Percentiles rank a stretch among this genome's conserved stretches.
Evolutionary conservation across 2,113 vertebrate genomes (phyloP).

Genomic region (Trochalopteron elliotii): DNA sequence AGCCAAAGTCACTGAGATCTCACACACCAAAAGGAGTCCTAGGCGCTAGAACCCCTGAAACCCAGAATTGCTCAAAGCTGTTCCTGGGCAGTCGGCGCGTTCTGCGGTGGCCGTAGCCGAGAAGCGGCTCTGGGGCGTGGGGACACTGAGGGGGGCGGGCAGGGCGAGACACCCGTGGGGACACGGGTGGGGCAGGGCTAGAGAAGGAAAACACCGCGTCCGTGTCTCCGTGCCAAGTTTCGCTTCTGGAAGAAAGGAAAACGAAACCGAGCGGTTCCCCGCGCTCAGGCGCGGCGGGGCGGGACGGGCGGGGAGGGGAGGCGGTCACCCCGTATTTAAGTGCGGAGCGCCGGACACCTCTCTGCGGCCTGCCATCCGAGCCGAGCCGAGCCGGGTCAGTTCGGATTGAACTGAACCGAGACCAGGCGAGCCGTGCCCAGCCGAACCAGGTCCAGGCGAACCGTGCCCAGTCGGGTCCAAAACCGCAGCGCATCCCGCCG

Average conservation of each 20-base stretch:
- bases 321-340: neutral
- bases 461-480: neutral
- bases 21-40: neutral
- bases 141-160: neutral
- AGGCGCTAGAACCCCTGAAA: too few relatives aligned
- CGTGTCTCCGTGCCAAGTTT: neutral
- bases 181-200: accelerated
- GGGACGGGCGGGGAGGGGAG: neutral
- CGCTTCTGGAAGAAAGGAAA: neutral
- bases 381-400: neutral
- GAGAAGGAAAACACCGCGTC: neutral
- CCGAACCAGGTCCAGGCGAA: neutral
- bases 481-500: neutral
- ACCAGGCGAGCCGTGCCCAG: neutral
- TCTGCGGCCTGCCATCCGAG: neutral
- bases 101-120: neutral
- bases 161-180: accelerated
- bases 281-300: too few relatives aligned
- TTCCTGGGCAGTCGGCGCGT: accelerated
- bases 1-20: neutral
- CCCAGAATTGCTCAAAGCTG: too few relatives aligned
- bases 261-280: conserved; percentile 5
- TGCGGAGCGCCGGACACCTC: neutral
- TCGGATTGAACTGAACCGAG: too few relatives aligned
- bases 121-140: neutral